phyloP scores from a whole-genome alignment of 1,140 invertebrate species.

The Drosophila funebris region DNA sequence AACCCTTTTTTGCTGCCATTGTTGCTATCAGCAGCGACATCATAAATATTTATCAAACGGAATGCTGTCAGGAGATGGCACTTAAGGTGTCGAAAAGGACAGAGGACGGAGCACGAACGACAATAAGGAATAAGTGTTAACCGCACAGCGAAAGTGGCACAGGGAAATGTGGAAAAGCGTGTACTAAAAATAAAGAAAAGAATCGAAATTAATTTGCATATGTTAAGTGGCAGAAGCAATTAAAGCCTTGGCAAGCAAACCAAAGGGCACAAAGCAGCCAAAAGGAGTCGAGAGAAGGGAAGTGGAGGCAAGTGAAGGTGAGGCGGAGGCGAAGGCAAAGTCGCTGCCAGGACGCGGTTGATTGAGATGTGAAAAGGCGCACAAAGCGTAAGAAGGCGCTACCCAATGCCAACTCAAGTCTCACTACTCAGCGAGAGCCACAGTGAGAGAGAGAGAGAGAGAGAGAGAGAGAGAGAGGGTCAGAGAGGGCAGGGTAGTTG shows the following conservation, averaged over 20 bases:
- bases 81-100: conserved; percentile 54
- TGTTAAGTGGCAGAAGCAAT: conserved; percentile 80
- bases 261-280: not conserved
- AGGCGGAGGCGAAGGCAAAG: not conserved
- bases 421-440: not conserved
- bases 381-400: not conserved
- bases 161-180: conserved; percentile 8
- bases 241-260: conserved; percentile 47
- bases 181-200: conserved; percentile 1
- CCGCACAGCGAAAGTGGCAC: conserved; percentile 12
- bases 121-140: conserved; percentile 22
- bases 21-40: conserved; percentile 40
- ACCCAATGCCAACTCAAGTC: conserved; percentile 8
- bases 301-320: not conserved
- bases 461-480: not conserved
- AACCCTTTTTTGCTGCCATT: conserved; percentile 51
- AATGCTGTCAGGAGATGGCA: conserved; percentile 45
- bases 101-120: not conserved
- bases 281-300: conserved; percentile 23
- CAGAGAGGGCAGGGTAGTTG: not conserved
- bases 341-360: conserved; percentile 42
- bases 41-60: conserved; percentile 78
- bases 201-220: conserved; percentile 79
- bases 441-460: not conserved
- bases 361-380: conserved; percentile 70